A percentile compares a stretch with the other conserved stretches of the same genome.
Evolutionary conservation across 1,140 invertebrate species (phyloP).

Genomic region (Bradynema listronoti): DNA sequence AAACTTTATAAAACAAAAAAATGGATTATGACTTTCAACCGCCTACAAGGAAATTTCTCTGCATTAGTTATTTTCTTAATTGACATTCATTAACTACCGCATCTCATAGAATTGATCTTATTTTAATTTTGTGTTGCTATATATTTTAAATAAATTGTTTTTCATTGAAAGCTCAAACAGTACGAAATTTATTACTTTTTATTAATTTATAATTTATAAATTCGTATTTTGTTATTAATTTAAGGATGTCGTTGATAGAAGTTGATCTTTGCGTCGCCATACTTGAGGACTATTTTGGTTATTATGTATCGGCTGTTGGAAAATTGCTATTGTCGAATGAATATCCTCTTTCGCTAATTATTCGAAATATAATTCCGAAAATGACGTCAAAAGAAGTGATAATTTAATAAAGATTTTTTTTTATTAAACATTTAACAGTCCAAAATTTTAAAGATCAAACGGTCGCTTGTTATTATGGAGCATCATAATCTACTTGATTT

Average conservation of each 20-base stretch:
- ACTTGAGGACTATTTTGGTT: conserved; percentile 40
- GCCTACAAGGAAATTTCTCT: no score
- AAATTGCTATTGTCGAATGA: conserved; percentile 15
- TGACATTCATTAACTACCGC: no score
- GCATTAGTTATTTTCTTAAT: no score
- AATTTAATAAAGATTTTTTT: background rate
- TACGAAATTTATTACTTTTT: no score
- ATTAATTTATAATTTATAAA: background rate
- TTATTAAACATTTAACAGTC: no score
- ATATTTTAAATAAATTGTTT: no score
- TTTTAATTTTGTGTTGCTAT: no score
- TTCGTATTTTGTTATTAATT: background rate
- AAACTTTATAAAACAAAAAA: no score
- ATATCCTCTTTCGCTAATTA: conserved; percentile 16
- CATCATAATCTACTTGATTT: conserved; percentile 35
- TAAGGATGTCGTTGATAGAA: background rate
- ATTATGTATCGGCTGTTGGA: conserved; percentile 26
- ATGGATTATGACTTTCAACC: no score
- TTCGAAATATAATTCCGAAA: conserved; percentile 6
- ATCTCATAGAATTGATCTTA: no score
- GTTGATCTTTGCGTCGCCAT: conserved; percentile 30
- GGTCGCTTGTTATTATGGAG: conserved; percentile 33
- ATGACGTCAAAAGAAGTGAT: conserved; percentile 13
- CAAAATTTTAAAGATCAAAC: conserved; percentile 23
- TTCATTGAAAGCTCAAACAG: no score